Base-by-base conservation (phyloP, 2,888 invertebrate species). In the Steromphala cineraria region DNA sequence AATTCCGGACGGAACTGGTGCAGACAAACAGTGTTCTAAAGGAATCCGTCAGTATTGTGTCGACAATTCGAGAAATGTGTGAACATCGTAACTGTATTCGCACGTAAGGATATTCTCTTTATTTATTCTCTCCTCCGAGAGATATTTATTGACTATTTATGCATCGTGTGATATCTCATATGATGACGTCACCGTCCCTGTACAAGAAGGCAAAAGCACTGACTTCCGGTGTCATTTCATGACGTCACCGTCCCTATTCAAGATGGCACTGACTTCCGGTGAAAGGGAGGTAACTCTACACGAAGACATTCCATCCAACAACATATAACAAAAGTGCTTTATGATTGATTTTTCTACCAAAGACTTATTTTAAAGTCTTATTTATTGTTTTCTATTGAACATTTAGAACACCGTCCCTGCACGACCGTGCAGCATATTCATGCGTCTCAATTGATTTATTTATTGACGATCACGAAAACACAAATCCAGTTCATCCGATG, bases 31-130 rank as follows among this genome's bases (percentile, higher is more conserved):
- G 84, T 55, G 53, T 81, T n/a, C 46, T 81, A 21, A 81, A 88
- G 76, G 89, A 89, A 53, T 88, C 88, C 0, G 84, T 88, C 74
- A 82, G 85, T n/a, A 85, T 89, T 4, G 78, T 89, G 36, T 84
- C 85, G 53, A 85, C 87, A 31, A 88, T 89, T 21, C 84, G 85
- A 79, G 82, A 84, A 24, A 85, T 89, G 62, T 89, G 89, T 82
- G 87, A 88, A 71, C 89, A 88, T 67, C 71, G 75, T 71, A 52
- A 56, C 40, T 71, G 71, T 71, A 71, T 71, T 36, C 71, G 71
- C 19, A 21, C 56, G 24, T 56, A 19, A 56, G 13, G 56, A 24
- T 21, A 56, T 24, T 24, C 24, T 56, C 56, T 10, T 28, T 24
- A 62, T 62, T 62, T 62, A 62, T 62, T 17, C 62, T 28, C 62